Conservation (phyloP, 1,140 invertebrate genomes). For the Atta colombica region DNA sequence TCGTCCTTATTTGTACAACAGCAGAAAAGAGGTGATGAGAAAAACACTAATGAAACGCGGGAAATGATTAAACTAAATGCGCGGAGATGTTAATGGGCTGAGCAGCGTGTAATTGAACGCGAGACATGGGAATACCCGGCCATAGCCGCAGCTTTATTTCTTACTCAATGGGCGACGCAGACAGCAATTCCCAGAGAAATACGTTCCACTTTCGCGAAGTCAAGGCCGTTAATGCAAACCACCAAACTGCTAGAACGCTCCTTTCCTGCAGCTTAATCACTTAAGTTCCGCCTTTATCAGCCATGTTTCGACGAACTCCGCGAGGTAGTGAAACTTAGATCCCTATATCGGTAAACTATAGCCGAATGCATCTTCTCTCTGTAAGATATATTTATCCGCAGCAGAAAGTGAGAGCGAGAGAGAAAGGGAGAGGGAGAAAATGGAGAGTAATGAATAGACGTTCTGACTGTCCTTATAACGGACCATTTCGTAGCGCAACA, state of each 20-base stretch:
- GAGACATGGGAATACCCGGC: slow-evolving; percentile 71
- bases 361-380: slow-evolving; percentile 49
- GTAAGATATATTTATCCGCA: slow-evolving; percentile 46
- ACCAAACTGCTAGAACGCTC: slow-evolving; percentile 70
- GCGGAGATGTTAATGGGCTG: slow-evolving; percentile 69
- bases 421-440: neutral
- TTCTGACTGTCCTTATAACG: slow-evolving; percentile 4
- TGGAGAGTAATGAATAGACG: slow-evolving; percentile 28
- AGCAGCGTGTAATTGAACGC: slow-evolving; percentile 74
- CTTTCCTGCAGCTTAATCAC: slow-evolving; percentile 76
- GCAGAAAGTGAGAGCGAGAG: neutral
- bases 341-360: slow-evolving; percentile 11
- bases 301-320: slow-evolving; percentile 66
- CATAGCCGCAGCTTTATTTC: slow-evolving; percentile 74
- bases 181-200: slow-evolving; percentile 76
- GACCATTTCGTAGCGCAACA: slow-evolving; percentile 41
- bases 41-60: slow-evolving; percentile 50
- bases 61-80: slow-evolving; percentile 71
- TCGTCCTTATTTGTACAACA: neutral
- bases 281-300: slow-evolving; percentile 75
- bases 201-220: slow-evolving; percentile 71
- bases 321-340: slow-evolving; percentile 58
- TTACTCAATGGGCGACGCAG: slow-evolving; percentile 73
- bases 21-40: neutral
- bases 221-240: slow-evolving; percentile 78